These are phyloP conservation scores for Leptoteleia sp. DNA, from an alignment of 1,140 invertebrate species.

Conservation along the genomic window DNA sequence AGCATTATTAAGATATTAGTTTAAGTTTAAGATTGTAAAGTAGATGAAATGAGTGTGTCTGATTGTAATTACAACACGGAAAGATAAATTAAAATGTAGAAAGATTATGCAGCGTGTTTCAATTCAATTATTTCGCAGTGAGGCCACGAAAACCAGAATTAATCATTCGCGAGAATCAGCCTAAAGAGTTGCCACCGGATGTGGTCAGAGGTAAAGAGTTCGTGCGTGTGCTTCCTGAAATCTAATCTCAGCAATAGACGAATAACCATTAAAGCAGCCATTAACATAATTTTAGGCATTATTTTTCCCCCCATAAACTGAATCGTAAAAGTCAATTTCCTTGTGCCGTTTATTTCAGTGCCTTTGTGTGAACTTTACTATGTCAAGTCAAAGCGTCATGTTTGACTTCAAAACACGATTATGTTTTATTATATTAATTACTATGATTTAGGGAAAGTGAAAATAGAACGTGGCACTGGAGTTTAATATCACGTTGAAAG, in stretches of 20 bases:
- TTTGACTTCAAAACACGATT: no score
- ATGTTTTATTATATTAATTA: no score
- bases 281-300: slow-evolving; percentile 60
- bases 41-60: neutral
- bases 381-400: no score
- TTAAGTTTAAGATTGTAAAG: no score
- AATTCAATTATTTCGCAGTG: slow-evolving; percentile 76
- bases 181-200: slow-evolving; percentile 92
- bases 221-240: slow-evolving; percentile 62
- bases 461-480: neutral
- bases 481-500: no score
- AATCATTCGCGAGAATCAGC: slow-evolving; percentile 95
- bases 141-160: slow-evolving; percentile 90
- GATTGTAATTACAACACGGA: neutral
- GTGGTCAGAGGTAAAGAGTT: slow-evolving; percentile 90
- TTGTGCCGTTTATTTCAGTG: neutral
- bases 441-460: neutral
- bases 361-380: neutral
- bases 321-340: neutral
- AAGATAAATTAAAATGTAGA: slow-evolving; percentile 11
- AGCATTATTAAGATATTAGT: no score
- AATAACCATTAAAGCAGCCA: slow-evolving; percentile 58
- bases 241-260: slow-evolving; percentile 54
- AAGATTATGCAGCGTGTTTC: slow-evolving; percentile 33
- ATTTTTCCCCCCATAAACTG: slow-evolving; percentile 8